Conservation (phyloP, 2,113 vertebrate species). For the Halcyon malimbica region DNA sequence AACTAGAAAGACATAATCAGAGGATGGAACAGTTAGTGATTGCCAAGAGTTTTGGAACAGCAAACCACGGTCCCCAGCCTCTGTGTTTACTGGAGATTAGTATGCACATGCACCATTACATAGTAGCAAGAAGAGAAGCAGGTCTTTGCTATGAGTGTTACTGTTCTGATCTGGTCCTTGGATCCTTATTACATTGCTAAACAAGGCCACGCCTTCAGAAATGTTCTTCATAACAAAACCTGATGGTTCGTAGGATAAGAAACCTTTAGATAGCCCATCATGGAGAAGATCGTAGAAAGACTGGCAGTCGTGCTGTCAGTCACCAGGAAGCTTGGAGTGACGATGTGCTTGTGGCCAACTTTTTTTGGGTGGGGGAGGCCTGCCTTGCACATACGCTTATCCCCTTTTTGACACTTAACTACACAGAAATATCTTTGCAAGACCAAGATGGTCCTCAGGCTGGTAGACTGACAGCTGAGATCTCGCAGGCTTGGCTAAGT, state of each 20-base stretch:
- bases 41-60: not conserved
- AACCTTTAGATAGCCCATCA: not conserved
- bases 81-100: not conserved
- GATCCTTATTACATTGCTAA: not conserved
- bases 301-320: rapidly evolving
- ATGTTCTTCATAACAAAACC: not conserved
- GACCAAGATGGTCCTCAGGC: not conserved
- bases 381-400: rapidly evolving
- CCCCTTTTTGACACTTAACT: not conserved
- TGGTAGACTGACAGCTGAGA: not conserved
- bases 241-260: not conserved
- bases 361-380: not conserved
- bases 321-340: not conserved
- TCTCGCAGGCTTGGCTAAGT: not conserved
- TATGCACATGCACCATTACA: rapidly evolving
- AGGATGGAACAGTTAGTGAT: not conserved
- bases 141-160: not conserved
- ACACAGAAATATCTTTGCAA: not conserved
- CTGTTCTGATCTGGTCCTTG: not conserved
- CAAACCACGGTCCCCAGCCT: not conserved
- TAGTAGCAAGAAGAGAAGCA: not conserved
- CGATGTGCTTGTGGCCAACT: rapidly evolving
- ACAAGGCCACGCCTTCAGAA: not conserved
- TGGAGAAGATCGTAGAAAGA: not conserved
- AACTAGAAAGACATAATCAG: not conserved